Evolutionary conservation across 2,113 vertebrate genomes (phyloP), one percentile per base, ranked within the genome.

Genomic region (Gopherus evgoodei): DNA sequence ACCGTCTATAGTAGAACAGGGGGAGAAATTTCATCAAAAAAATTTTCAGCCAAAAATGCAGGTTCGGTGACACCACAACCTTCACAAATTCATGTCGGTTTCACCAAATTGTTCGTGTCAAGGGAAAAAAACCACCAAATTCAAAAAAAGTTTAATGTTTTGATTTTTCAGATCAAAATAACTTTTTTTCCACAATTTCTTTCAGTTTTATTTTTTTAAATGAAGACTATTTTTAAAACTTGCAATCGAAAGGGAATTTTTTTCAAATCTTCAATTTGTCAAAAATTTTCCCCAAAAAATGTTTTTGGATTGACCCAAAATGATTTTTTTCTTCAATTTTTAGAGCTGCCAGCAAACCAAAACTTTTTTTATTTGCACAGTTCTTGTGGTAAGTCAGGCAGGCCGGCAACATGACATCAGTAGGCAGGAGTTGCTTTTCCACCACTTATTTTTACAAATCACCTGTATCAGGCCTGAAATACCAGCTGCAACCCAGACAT

Each of bases 401-500:
- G 22, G 38, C 72, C 42, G 38, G 72, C 72, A 75, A 25, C 72
- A 22, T 17, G n/a, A 21, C 65, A 62, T 65, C 62, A 35, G 62
- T 11, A n/a, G 12, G 81, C 1, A 1, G 81, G 0, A 1, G 3
- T 24, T 2, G 5, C n/a, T 52, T 8, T 62, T 21, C 13, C 57
- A 2, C 38, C 0, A 0, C 57, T 9, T 52, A 35, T 65, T 31
- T 65, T 35, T 19, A 65, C 62, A 42, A 75, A 42, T 75, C 72
- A 75, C 38, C 72, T 42, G 21, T 25, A 22, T 42, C 1, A 42
- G 79, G 44, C 12, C 10, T 10, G 24, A 0, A 0, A n/a, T 7
- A 85, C 27, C 10, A 17, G 1, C 2, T 2, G 1, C 2, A 27
- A 24, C 35, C 29, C 8, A 1, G 0, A 1, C 2, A 11, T 0